These are phyloP conservation scores for Perodicticus potto DNA, from an alignment of 2,797 vertebrate genomes.

Conservation along the genomic window DNA sequence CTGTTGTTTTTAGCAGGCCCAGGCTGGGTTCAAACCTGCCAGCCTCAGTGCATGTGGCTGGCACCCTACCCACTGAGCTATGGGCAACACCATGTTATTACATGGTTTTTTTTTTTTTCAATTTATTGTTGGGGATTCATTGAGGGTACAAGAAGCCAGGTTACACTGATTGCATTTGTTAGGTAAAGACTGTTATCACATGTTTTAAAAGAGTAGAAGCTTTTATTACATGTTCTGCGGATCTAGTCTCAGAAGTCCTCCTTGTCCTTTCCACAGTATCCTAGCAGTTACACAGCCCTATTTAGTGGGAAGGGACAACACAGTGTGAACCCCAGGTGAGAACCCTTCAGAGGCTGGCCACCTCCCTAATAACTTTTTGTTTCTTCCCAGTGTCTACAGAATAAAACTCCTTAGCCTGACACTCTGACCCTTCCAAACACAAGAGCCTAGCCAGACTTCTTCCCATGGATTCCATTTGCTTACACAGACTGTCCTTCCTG, in stretches of 20 bases:
- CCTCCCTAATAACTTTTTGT: neutral
- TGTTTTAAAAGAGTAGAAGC: neutral
- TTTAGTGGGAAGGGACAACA: neutral
- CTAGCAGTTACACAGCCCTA: neutral
- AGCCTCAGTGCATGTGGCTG: too few species aligned
- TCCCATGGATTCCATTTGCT: neutral
- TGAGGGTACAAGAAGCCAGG: too few species aligned
- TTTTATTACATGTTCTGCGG: neutral
- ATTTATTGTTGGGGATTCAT: too few species aligned
- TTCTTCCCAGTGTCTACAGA: neutral
- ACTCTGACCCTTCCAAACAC: neutral
- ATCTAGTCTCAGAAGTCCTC: neutral
- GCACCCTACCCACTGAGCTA: too few species aligned
- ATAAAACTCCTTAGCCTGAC: neutral
- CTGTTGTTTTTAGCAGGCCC: too few species aligned
- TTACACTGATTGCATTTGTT: too few species aligned
- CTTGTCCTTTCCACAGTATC: neutral
- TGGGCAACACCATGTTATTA: too few species aligned
- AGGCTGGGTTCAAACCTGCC: too few species aligned
- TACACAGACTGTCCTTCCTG: neutral
- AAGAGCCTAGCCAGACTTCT: too few species aligned
- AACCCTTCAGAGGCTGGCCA: neutral
- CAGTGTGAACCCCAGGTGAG: neutral
- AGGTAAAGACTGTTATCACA: too few species aligned
- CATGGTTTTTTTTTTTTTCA: too few species aligned